Conservation (phyloP, 2,113 vertebrate genomes). For the Opisthocomus hoazin region DNA sequence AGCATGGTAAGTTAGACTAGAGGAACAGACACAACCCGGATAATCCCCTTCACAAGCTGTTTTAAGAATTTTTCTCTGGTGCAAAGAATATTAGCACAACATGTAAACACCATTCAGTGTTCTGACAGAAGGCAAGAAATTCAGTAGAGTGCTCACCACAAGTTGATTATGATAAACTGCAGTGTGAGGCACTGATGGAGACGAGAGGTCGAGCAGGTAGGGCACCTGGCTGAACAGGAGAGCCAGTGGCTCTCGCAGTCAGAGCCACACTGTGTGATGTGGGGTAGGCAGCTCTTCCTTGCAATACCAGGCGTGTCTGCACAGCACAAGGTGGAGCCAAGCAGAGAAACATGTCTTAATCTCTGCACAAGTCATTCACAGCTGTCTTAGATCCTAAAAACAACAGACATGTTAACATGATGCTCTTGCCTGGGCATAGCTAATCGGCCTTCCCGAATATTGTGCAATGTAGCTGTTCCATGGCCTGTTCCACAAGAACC, state of each 20-base stretch:
- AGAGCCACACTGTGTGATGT: rapidly evolving
- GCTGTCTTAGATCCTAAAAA: conserved; percentile 5
- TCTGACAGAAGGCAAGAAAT: not conserved
- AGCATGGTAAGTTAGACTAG: not conserved
- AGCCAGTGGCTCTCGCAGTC: not conserved
- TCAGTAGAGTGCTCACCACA: not conserved
- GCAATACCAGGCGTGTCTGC: not conserved
- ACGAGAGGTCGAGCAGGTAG: rapidly evolving
- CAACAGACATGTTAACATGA: not conserved
- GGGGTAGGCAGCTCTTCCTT: not conserved
- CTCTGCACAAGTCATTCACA: not conserved
- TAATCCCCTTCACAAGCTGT: not conserved
- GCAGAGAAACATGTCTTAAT: not conserved
- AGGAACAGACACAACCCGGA: not conserved
- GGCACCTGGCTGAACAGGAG: not conserved
- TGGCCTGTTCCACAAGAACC: not conserved
- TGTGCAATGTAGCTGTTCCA: not conserved
- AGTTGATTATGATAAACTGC: not conserved
- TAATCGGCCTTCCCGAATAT: not conserved
- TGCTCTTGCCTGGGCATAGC: not conserved
- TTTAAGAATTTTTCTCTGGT: not conserved
- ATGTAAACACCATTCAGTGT: not conserved
- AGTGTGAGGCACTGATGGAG: not conserved
- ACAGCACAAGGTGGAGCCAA: not conserved
- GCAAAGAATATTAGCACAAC: not conserved